Evolutionary conservation across 1,140 invertebrate species (phyloP).

Genomic region (Ericerus pela): DNA sequence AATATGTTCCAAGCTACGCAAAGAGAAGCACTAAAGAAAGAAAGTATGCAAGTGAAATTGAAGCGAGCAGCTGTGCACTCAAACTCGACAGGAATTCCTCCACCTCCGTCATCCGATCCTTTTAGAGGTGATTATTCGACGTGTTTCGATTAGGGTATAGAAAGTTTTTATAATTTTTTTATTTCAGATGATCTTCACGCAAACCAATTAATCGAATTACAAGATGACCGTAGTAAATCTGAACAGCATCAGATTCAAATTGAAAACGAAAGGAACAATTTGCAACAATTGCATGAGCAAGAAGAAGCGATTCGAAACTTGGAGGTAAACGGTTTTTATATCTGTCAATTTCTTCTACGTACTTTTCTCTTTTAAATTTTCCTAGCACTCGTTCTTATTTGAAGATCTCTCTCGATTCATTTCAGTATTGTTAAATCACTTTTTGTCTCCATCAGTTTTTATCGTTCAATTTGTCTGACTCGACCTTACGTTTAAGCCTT

Average conservation of each 20-base stretch:
- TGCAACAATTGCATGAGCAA: slow-evolving; percentile 54
- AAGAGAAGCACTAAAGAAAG: slow-evolving; percentile 62
- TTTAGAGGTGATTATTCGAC: slow-evolving; percentile 13
- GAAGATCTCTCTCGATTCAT: no score
- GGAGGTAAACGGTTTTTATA: slow-evolving; percentile 43
- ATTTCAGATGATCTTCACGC: slow-evolving; percentile 1
- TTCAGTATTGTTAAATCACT: no score
- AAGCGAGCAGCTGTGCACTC: slow-evolving; percentile 29
- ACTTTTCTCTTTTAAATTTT: background rate
- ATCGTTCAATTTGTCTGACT: no score
- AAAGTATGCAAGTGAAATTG: slow-evolving; percentile 52
- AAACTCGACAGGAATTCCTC: slow-evolving; percentile 18
- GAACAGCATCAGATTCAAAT: background rate
- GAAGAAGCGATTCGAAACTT: slow-evolving; percentile 78
- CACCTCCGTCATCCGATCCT: slow-evolving; percentile 19
- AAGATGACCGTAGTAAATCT: background rate
- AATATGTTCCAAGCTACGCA: slow-evolving; percentile 75
- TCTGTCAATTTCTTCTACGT: background rate
- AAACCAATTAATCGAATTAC: slow-evolving; percentile 4
- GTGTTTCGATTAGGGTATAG: slow-evolving; percentile 16
- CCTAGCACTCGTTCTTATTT: no score
- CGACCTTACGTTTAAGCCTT: no score
- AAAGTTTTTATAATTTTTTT: slow-evolving; percentile 1
- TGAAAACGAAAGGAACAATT: slow-evolving; percentile 1
- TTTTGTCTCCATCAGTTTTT: no score